A percentile compares a stretch with the other conserved stretches of the same genome.
Conservation (phyloP, 37 sponge, comb jelly and placozoan genomes). For the Beroe ovata region DNA sequence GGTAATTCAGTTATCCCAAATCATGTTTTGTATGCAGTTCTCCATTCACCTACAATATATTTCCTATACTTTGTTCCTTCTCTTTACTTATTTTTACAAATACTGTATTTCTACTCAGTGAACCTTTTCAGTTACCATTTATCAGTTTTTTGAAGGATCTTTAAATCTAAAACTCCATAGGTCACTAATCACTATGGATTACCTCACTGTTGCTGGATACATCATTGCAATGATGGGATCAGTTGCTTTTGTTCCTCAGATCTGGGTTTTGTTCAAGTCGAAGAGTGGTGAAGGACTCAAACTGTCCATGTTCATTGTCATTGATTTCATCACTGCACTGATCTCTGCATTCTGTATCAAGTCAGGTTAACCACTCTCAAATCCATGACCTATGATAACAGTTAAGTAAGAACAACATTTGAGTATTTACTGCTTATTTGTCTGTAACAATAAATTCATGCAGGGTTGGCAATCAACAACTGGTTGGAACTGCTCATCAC, state of each 20-base stretch:
- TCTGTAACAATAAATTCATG: neutral
- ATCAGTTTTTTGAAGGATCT: too few relatives aligned
- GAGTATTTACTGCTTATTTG: neutral
- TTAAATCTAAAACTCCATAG: too few relatives aligned
- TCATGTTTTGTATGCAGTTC: too few relatives aligned
- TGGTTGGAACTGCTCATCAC: constrained; percentile 46
- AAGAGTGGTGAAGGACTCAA: constrained; percentile 53
- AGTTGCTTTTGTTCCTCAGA: constrained; percentile 15
- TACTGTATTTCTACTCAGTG: too few relatives aligned
- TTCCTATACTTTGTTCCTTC: too few relatives aligned
- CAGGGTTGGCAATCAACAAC: constrained; percentile 45
- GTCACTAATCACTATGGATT: neutral
- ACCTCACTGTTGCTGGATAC: constrained; percentile 2
- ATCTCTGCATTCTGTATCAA: constrained; percentile 20
- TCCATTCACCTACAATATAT: too few relatives aligned
- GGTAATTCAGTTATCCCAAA: too few relatives aligned
- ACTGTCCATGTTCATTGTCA: neutral
- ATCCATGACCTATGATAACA: too few relatives aligned
- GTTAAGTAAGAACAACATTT: neutral
- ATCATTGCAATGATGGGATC: constrained; percentile 25
- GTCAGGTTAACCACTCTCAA: constrained; percentile 19
- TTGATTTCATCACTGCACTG: constrained; percentile 16
- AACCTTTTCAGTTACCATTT: too few relatives aligned
- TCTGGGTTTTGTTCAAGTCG: constrained; percentile 18
- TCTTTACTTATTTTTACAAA: too few relatives aligned